Base-by-base conservation (phyloP, 2,797 vertebrate genomes). In the Gymnothorax reevesii region DNA sequence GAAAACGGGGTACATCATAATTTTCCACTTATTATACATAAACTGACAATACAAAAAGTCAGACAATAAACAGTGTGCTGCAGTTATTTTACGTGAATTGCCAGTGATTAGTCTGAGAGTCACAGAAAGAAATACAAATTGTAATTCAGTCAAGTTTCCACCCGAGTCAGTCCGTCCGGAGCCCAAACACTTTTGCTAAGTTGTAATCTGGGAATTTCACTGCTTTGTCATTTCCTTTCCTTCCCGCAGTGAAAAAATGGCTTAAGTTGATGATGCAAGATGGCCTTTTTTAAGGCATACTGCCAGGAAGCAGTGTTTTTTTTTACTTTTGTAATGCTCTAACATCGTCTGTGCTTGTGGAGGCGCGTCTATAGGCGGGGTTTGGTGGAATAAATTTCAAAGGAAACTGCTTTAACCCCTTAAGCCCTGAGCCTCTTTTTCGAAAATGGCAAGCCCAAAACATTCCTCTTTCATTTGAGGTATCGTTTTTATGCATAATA, bases 141-240 rank as follows among this genome's bases (percentile, higher is more conserved):
- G 52, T 20, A 42, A 82, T 59, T 57, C 22, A 7, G 79, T 49
- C 15, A 49, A 12, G 54, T 13, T 27, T 55, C 57, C 27, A 9
- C 33, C n/a, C 17, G 82, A 79, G 75, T 79, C 82, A 83, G 54
- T 55, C 82, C 55, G 17, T 42, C n/a, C 4, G 55, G 57, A 83
- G 60, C 8, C n/a, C 22, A 54, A 15, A 57, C 2, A 60, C 82
- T 57, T 57, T 59, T 27, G 10, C 55, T 62, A 7, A 59, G 22
- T n/a, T 57, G 83, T 84, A 84, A 84, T 84, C 60, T 52, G 4
- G 83, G 83, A 66, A 17, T 84, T 84, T 69, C 62, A 22, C 9
- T 52, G 27, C 83, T 84, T 52, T 33, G 59, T 84, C 83, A 84
- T 84, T 66, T 84, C 83, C 59, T 84, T 49, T 22, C 33, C 59